These are phyloP conservation scores for Galemys pyrenaicus DNA, from an alignment of 2,113 vertebrate genomes.

Conservation along the genomic window DNA sequence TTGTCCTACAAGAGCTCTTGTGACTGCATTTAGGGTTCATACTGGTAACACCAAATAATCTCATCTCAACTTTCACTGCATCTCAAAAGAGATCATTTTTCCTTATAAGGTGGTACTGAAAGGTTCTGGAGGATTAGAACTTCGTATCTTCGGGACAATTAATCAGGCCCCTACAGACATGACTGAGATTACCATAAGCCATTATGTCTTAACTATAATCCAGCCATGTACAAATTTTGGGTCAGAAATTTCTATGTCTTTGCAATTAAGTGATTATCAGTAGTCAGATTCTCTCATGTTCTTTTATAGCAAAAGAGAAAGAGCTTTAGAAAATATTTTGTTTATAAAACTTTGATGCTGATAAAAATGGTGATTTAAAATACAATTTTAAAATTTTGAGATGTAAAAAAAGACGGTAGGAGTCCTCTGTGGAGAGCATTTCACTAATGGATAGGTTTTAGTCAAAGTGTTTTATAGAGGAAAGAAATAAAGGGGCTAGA, in stretches of 20 bases:
- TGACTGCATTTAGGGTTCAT: background rate
- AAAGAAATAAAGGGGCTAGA: background rate
- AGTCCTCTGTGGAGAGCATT: background rate
- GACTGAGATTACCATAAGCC: background rate
- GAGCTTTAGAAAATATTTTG: constrained; percentile 7
- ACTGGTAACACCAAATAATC: background rate
- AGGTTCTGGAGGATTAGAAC: background rate
- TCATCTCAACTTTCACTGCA: background rate
- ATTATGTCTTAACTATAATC: constrained; percentile 9
- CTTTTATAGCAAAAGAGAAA: background rate
- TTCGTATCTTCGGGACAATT: background rate
- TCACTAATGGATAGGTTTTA: background rate
- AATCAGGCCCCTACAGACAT: background rate
- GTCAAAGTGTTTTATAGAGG: background rate
- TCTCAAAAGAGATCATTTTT: background rate
- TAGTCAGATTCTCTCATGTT: background rate
- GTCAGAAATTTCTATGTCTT: background rate
- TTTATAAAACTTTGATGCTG: constrained; percentile 12
- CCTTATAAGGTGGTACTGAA: background rate
- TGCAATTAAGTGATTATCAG: constrained; percentile 21
- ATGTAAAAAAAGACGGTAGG: background rate
- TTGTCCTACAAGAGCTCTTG: background rate
- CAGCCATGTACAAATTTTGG: background rate
- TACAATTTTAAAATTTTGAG: background rate
- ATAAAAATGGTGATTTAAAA: constrained; percentile 50